Evolutionary conservation across 92 coral and sea anemone genomes (phyloP).

Genomic region (Parazoanthus darwini): DNA sequence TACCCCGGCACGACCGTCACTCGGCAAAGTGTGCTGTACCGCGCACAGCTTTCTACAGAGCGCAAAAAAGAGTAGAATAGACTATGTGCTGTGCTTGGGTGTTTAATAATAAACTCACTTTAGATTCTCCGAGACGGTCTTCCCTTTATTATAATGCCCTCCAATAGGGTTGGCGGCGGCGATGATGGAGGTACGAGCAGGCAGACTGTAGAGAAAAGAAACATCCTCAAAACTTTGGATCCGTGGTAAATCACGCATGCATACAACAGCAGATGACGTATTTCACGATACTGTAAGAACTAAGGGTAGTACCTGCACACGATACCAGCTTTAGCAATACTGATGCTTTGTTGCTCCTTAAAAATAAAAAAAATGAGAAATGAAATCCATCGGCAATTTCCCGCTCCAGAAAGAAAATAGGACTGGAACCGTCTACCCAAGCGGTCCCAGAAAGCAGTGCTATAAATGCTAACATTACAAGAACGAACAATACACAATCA

Average conservation of each 20-base stretch:
- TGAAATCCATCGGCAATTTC: not conserved
- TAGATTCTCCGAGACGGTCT: constrained; percentile 90
- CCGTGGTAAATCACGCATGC: not conserved
- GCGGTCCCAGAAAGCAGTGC: too few relatives aligned
- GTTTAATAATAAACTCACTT: too few relatives aligned
- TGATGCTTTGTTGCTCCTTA: constrained; percentile 96
- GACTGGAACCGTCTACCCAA: too few relatives aligned
- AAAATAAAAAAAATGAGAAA: not conserved
- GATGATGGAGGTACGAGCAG: constrained; percentile 94
- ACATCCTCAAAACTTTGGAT: not conserved
- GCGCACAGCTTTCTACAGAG: too few relatives aligned
- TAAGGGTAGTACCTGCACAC: constrained; percentile 80
- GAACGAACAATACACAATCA: too few relatives aligned
- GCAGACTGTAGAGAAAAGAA: constrained; percentile 65
- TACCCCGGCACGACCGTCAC: too few relatives aligned
- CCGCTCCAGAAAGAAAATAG: too few relatives aligned
- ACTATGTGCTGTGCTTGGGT: too few relatives aligned
- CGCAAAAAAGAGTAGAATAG: too few relatives aligned
- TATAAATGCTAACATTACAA: too few relatives aligned
- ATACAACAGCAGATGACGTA: not conserved
- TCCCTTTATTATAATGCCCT: constrained; percentile 96
- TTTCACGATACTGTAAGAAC: not conserved
- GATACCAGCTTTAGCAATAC: constrained; percentile 99
- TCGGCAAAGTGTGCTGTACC: too few relatives aligned
- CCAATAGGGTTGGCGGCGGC: constrained; percentile 99